Base-by-base conservation (phyloP, 2,888 invertebrate species). In the Copidosoma aretas region DNA sequence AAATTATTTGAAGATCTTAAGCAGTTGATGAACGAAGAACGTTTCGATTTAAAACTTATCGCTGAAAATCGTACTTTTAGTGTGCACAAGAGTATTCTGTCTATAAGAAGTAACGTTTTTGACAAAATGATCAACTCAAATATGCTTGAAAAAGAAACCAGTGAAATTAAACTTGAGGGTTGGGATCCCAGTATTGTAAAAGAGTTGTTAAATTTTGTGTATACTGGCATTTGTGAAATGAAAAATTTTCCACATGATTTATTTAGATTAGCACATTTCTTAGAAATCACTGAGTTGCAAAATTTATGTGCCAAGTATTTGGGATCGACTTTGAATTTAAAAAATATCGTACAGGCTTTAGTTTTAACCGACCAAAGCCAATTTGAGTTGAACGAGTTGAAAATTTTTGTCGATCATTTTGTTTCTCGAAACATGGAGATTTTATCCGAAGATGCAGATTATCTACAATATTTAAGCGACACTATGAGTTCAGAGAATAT, bases 291-390 rank as follows among this genome's bases (percentile, higher is more conserved):
- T 53, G 53, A 53, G 19, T 24, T 53, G 19, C 24, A 24, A 22
- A 24, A 19, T 53, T 22, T 53, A 24, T 53, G 53, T 19, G n/a
- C 4, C 2, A 53, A 53, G 1, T 53, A 14, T 53, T 53, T 53
- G 12, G 12, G 10, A 24, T 19, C 12, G 25, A 32, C 5, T 56
- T 2, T 46, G n/a, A 56, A 56, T 8, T 5, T 15, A 56, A 4
- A 56, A 56, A 56, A 56, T 46, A 15, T 57, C 63, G 60, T 41
- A 56, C 63, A 63, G 49, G 49, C n/a, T 54, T 49, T 39, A 19
- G 57, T 25, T 24, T 46, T 46, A 12, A 12, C 17, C 14, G 12
- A 46, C 12, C 2, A 46, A 15, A 17, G 17, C 12, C 43, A 15
- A 46, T 46, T 15, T 46, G 8, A 46, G 3, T 46, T 46, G 17